Evolutionary conservation across 2,888 invertebrate genomes (phyloP), one percentile per base, ranked within the genome.

Genomic region (Lasius fuliginosus): DNA sequence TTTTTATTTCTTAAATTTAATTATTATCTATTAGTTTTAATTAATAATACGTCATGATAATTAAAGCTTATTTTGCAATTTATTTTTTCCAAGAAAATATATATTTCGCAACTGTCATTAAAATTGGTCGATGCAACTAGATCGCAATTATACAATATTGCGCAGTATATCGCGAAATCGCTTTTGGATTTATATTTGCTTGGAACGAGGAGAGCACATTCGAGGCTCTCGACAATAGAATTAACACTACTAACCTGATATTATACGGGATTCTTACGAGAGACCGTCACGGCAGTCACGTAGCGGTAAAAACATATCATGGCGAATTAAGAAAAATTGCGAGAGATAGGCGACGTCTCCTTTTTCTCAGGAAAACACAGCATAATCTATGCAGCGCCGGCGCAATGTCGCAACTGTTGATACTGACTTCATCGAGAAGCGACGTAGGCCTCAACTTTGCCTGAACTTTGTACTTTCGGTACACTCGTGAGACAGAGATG

Each of bases 401-500:
- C n/a, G 60, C 67, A 15, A 30, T n/a, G 12, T 46, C 27, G 33
- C 60, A 53, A 82, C 82, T 69, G 42, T 40, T 53, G 73, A 82
- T 74, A 68, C 82, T 60, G 82, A 30, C 46, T 12, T 33, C 40
- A 82, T 11, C 67, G 73, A 53, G 82, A 73, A 73, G 33, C 46
- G 9, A 36, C 46, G 58, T n/a, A 27, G 53, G 46, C 23, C 68
- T 67, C 53, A 60, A 23, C 8, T 60, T 82, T 33, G 30, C n/a
- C 18, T 85, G 64, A 76, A 85, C 83, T 85, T 85, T 68, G 69
- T 40, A 83, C 75, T 64, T 30, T 46, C 33, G 42, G 23, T 27
- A 18, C 42, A 23, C 40, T 65, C 68, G 82, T 83, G 82, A 83
- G 82, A 83, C n/a, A 15, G 82, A 83, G 77, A 77, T 77, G 82